Percentiles rank a stretch among this genome's conserved stretches.
Evolutionary conservation across 2,797 vertebrate genomes (phyloP).

Genomic region (Galaxias olidus): DNA sequence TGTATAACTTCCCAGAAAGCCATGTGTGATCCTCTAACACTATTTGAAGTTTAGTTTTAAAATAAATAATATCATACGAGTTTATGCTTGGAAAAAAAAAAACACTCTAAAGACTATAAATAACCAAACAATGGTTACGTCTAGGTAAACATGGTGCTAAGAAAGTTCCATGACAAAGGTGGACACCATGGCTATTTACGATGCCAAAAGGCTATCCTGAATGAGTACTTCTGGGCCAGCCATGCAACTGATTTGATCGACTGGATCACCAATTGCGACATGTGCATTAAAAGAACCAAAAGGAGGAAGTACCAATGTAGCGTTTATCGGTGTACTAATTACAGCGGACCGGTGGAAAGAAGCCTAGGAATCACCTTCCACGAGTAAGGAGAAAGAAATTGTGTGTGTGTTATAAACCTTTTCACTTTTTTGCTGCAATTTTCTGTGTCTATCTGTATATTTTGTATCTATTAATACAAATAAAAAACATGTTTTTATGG

Average conservation of each 20-base stretch:
- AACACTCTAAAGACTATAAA: rapidly evolving
- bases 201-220: constrained; percentile 51
- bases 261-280: constrained; percentile 65
- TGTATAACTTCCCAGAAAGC: too few relatives aligned
- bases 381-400: constrained; percentile 36
- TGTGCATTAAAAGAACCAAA: constrained; percentile 56
- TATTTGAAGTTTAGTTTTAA: too few relatives aligned
- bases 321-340: constrained; percentile 62
- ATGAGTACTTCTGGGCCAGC: constrained; percentile 63
- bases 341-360: constrained; percentile 61
- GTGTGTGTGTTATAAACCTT: not conserved
- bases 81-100: not conserved
- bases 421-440: not conserved
- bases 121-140: not conserved
- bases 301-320: constrained; percentile 65
- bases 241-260: constrained; percentile 58
- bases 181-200: constrained; percentile 56
- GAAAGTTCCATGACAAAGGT: constrained; percentile 62
- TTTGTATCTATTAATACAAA: not conserved
- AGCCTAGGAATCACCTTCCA: constrained; percentile 68
- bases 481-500: not conserved
- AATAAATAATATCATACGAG: not conserved
- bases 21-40: too few relatives aligned
- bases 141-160: constrained; percentile 61
- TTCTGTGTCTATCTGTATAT: not conserved